These are phyloP conservation scores for Trachythela sp. DNA, from an alignment of 64 coral and sea anemone species.

Conservation along the genomic window DNA sequence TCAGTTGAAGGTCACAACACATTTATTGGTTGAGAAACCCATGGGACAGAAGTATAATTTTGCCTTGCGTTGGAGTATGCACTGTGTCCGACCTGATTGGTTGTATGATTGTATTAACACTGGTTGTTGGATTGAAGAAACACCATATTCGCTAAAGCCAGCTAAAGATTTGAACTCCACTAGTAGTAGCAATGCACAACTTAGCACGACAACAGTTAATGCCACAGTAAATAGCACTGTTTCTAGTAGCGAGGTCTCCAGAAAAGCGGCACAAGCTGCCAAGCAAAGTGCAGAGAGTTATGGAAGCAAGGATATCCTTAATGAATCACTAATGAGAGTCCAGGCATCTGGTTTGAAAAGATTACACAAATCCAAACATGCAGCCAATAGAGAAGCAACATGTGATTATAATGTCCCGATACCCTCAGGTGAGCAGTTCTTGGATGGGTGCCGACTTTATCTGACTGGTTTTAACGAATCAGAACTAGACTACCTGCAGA, in stretches of 20 bases:
- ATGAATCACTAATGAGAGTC: neutral
- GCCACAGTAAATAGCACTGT: neutral
- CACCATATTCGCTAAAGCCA: slow-evolving; percentile 42
- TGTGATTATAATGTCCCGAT: slow-evolving; percentile 47
- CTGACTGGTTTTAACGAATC: slow-evolving; percentile 83
- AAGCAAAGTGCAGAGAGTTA: slow-evolving; percentile 77
- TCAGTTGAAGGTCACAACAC: slow-evolving; percentile 76
- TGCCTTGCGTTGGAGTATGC: slow-evolving; percentile 81
- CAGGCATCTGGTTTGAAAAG: neutral
- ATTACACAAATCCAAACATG: neutral
- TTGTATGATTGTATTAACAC: slow-evolving; percentile 86
- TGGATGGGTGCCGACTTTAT: slow-evolving; percentile 90
- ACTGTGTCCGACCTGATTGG: slow-evolving; percentile 84
- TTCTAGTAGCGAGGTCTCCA: neutral
- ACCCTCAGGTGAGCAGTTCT: slow-evolving; percentile 67
- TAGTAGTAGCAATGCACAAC: neutral
- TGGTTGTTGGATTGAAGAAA: slow-evolving; percentile 82
- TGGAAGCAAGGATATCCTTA: slow-evolving; percentile 57
- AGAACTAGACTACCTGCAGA: slow-evolving; percentile 71
- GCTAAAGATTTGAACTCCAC: slow-evolving; percentile 36
- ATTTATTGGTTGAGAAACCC: slow-evolving; percentile 68
- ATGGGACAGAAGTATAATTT: slow-evolving; percentile 84
- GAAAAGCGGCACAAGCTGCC: slow-evolving; percentile 67
- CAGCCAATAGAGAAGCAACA: slow-evolving; percentile 23
- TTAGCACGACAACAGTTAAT: neutral